Evolutionary conservation across 2,113 vertebrate genomes (phyloP).

Genomic region (Willisornis vidua): DNA sequence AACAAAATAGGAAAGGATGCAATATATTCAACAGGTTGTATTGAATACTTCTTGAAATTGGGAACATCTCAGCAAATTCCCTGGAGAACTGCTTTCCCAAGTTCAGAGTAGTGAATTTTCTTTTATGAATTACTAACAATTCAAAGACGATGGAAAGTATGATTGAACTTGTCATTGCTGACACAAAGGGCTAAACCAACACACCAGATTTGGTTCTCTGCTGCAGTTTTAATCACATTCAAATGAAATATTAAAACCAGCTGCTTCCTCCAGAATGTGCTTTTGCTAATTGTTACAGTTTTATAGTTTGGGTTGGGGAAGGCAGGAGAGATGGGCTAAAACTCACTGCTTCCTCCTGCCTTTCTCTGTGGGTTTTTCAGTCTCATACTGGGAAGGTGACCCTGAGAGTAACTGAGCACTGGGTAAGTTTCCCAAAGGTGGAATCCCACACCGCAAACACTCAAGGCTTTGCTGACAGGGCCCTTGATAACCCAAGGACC

Average conservation of each 20-base stretch:
- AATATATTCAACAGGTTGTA: neutral
- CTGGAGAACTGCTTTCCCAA: neutral
- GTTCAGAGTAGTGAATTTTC: neutral
- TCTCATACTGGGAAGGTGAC: neutral
- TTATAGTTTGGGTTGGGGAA: neutral
- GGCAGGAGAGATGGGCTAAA: neutral
- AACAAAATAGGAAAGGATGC: neutral
- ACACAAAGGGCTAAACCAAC: neutral
- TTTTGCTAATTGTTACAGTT: neutral
- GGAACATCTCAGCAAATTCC: neutral
- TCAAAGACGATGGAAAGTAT: neutral
- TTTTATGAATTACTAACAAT: neutral
- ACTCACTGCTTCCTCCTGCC: neutral
- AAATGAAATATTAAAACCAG: neutral
- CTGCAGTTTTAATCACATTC: neutral
- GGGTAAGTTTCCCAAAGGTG: neutral
- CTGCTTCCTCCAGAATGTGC: neutral
- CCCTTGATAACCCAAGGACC: neutral
- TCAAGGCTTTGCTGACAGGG: neutral
- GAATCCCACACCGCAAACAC: neutral
- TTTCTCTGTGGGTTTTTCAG: neutral
- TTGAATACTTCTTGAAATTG: neutral
- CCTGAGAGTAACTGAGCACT: neutral
- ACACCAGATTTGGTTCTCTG: neutral
- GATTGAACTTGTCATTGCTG: neutral